Base-by-base conservation (phyloP, 1,140 invertebrate species). In the Drosophila kohkoa region DNA sequence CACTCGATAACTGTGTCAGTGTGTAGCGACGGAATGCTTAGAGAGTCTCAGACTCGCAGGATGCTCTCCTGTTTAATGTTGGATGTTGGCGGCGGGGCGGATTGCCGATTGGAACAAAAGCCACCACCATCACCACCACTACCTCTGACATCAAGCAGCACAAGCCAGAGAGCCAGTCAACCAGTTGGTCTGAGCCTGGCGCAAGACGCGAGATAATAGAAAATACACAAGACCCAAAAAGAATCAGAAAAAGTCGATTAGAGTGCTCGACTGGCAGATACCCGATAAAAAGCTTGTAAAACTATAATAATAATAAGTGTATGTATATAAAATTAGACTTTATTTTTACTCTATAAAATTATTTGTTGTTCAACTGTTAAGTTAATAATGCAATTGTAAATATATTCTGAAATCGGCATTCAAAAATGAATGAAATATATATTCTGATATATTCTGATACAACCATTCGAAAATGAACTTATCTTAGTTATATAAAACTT, bases 1-100 rank as follows among this genome's bases (percentile, higher is more conserved):
- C 90, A 92, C 83, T 87, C 85, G 78, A 91, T 91, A 92, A 92
- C 90, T 92, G 90, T 92, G 90, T 91, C 90, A 92, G 75, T 49
- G 65, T 72, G 54, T 63, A 79, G 76, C 82, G 55, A 54, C 65
- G 87, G 86, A 90, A 90, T 90, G 71, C 82, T 75, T 68, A 48
- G 28, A 57, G 60, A 71, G 35, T 46, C 43, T 48, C 57, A 13
- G 38, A 30, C 48, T 63, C 30, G 65, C 64, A 80, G 80, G 85
- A 77, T 63, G 70, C 55, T 57, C 65, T 60, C 62, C 52, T 49
- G 54, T 63, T 75, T 57, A 45, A 77, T 59, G 59, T 63, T 75
- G 63, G 51, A 77, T 59, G 59, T 52, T 68, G 75, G 58, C 58
- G 64, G 48, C 58, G 52, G 45, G 51, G 52, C 38, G 51, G 13